phyloP scores from a whole-genome alignment of 2,888 invertebrate species.

The Papilio gigon region DNA sequence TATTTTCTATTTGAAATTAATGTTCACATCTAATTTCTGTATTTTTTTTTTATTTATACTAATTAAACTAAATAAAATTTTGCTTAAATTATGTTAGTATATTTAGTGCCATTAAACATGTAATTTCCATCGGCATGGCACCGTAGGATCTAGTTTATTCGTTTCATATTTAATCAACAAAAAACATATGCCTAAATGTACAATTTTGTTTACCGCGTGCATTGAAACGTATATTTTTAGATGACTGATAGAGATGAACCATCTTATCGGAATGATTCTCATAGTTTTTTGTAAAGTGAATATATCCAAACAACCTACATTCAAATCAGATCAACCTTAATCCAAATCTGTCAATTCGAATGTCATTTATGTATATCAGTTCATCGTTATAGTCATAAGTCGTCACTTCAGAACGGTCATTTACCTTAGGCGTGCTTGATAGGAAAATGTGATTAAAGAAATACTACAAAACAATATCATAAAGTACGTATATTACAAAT shows the following conservation, averaged over 20 bases:
- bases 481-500: not conserved
- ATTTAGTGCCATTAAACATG: no score
- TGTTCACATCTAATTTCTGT: no score
- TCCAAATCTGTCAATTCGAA: slow-evolving; percentile 30
- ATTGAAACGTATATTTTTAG: no score
- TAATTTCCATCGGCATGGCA: no score
- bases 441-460: not conserved
- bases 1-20: not conserved
- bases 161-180: no score
- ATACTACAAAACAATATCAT: not conserved
- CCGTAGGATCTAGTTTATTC: no score
- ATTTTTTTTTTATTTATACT: no score
- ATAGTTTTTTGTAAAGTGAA: not conserved
- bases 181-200: no score
- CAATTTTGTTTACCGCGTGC: no score
- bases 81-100: no score
- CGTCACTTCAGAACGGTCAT: not conserved
- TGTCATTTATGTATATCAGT: slow-evolving; percentile 18
- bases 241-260: no score
- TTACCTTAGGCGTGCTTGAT: not conserved
- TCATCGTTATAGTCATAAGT: not conserved
- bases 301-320: slow-evolving; percentile 1
- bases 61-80: no score
- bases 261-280: not conserved
- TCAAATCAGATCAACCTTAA: slow-evolving; percentile 30